phyloP scores from a whole-genome alignment of 92 coral and sea anemone genomes.

The Ricordea florida region DNA sequence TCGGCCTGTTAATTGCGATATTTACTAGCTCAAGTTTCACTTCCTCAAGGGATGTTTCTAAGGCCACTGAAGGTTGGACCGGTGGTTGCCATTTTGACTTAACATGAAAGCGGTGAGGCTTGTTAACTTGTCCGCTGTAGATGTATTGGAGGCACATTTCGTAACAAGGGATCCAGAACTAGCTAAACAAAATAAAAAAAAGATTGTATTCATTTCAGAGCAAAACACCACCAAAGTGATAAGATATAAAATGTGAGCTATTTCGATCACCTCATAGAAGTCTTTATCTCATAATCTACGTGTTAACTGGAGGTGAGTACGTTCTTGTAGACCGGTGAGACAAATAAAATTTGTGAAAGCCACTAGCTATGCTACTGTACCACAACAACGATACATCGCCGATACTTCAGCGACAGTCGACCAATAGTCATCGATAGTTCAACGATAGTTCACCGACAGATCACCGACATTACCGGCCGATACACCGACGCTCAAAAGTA shows the following conservation, averaged over 20 bases:
- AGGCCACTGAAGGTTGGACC: constrained; percentile 40
- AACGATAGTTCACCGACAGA: too few relatives aligned
- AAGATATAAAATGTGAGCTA: background rate
- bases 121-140: background rate
- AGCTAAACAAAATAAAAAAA: background rate
- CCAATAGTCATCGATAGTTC: too few relatives aligned
- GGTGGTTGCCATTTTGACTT: constrained; percentile 55
- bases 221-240: background rate
- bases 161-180: background rate
- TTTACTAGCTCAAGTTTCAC: constrained; percentile 11
- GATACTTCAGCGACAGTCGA: too few relatives aligned
- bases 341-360: too few relatives aligned
- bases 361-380: too few relatives aligned
- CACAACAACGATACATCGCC: too few relatives aligned
- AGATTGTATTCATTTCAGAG: background rate
- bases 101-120: constrained; percentile 52
- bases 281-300: too few relatives aligned
- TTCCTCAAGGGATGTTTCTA: constrained; percentile 40
- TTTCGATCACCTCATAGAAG: background rate
- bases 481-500: too few relatives aligned
- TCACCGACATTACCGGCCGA: too few relatives aligned
- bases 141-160: background rate
- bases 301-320: too few relatives aligned
- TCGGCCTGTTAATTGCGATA: background rate
- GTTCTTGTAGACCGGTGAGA: too few relatives aligned